Conservation (phyloP, 2,797 vertebrate genomes). For the Craterocephalus amniculus region DNA sequence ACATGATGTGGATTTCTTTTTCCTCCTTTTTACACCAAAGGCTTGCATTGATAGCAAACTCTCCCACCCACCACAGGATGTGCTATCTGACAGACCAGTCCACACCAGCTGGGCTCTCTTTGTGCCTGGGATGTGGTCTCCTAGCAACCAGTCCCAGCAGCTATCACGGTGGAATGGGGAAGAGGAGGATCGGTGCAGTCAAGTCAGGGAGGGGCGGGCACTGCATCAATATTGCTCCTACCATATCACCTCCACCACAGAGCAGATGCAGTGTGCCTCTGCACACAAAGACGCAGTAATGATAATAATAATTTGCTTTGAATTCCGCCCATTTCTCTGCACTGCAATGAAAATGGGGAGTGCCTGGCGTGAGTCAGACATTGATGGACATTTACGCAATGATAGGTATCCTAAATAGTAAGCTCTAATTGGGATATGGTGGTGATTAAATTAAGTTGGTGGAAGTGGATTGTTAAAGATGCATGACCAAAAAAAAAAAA, state of each 20-base stretch:
- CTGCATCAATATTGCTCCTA: constrained; percentile 81
- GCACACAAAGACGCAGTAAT: constrained; percentile 72
- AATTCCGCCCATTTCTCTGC: constrained; percentile 36
- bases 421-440: constrained; percentile 23
- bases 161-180: constrained; percentile 82
- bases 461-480: constrained; percentile 49
- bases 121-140: constrained; percentile 91
- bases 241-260: constrained; percentile 73
- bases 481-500: not conserved
- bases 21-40: constrained; percentile 33
- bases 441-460: constrained; percentile 25
- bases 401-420: constrained; percentile 36
- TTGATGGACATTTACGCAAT: constrained; percentile 5
- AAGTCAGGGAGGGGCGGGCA: constrained; percentile 77
- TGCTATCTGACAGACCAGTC: constrained; percentile 86
- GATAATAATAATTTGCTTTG: constrained; percentile 19
- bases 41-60: constrained; percentile 64
- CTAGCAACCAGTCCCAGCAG: constrained; percentile 93
- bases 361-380: constrained; percentile 1
- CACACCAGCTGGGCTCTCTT: constrained; percentile 93
- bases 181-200: constrained; percentile 78
- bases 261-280: constrained; percentile 71
- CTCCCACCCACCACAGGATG: constrained; percentile 84
- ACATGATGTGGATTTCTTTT: constrained; percentile 34
- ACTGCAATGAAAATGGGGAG: constrained; percentile 11